Evolutionary conservation across 2,888 invertebrate genomes (phyloP).

Genomic region (Pemphredon lugubris): DNA sequence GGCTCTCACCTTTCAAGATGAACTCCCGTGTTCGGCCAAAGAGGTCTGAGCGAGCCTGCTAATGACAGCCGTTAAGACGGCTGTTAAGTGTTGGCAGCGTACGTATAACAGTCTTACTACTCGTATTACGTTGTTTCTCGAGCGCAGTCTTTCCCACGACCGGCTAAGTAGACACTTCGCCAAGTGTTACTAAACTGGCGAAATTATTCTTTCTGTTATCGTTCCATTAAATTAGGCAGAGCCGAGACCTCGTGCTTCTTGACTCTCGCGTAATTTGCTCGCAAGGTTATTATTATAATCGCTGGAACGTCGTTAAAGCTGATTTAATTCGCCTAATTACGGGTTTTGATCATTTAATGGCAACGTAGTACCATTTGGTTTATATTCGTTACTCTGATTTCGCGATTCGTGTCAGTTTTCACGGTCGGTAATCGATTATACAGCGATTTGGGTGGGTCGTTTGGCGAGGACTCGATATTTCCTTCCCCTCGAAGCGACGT

Average conservation of each 20-base stretch:
- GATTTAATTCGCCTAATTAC: too few species aligned
- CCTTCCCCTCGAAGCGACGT: too few species aligned
- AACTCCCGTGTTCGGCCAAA: slow-evolving; percentile 33
- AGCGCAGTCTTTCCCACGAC: slow-evolving; percentile 44
- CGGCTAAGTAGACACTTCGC: slow-evolving; percentile 22
- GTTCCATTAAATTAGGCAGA: neutral
- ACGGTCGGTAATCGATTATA: too few species aligned
- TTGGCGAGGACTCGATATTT: too few species aligned
- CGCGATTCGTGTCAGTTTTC: too few species aligned
- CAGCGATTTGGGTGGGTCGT: too few species aligned
- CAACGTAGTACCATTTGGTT: too few species aligned
- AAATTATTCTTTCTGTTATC: slow-evolving; percentile 24
- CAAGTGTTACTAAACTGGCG: slow-evolving; percentile 20
- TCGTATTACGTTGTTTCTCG: slow-evolving; percentile 32
- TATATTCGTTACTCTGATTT: too few species aligned
- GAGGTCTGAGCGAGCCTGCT: slow-evolving; percentile 35
- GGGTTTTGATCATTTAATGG: too few species aligned
- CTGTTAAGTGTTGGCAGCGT: slow-evolving; percentile 45
- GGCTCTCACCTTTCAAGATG: slow-evolving; percentile 34
- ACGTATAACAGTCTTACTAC: slow-evolving; percentile 37
- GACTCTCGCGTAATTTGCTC: too few species aligned
- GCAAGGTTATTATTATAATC: too few species aligned
- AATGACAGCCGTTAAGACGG: slow-evolving; percentile 45
- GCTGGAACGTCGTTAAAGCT: too few species aligned
- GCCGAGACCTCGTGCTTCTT: neutral